These are phyloP conservation scores for Crenichthys baileyi DNA, from an alignment of 2,797 vertebrate genomes.

Conservation along the genomic window DNA sequence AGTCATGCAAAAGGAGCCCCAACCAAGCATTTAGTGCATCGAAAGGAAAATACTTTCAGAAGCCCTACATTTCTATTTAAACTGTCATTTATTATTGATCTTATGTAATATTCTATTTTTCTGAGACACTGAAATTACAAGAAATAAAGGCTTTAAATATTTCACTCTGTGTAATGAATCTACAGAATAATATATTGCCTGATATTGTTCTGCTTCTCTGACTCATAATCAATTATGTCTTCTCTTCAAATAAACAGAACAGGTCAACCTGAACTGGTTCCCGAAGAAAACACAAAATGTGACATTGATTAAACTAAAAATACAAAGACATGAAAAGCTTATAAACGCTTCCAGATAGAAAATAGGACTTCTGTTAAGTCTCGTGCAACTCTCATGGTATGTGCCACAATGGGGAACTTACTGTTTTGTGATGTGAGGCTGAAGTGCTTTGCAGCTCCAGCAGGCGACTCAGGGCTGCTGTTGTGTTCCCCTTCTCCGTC, in stretches of 20 bases:
- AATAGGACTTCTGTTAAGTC: neutral
- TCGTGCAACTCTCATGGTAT: too few species aligned
- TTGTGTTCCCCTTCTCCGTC: constrained; percentile 91
- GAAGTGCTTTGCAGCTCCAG: constrained; percentile 87
- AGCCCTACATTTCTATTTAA: too few species aligned
- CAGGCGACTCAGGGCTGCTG: constrained; percentile 82
- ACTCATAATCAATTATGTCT: neutral
- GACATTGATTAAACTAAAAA: neutral
- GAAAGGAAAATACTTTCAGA: too few species aligned
- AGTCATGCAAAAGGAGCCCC: too few species aligned
- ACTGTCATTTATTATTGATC: too few species aligned
- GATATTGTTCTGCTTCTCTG: neutral
- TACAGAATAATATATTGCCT: neutral
- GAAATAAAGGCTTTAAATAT: too few species aligned
- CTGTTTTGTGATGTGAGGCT: constrained; percentile 88
- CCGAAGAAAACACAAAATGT: neutral
- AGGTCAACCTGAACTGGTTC: neutral
- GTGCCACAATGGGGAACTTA: constrained; percentile 60
- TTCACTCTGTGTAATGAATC: too few species aligned
- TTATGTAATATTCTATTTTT: neutral
- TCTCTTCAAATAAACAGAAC: neutral
- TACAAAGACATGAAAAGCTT: too few species aligned
- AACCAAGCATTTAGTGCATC: too few species aligned
- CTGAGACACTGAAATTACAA: too few species aligned
- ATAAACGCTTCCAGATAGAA: neutral